These are phyloP conservation scores for Lindbergichthys nudifrons DNA, from an alignment of 2,797 vertebrate genomes.

Conservation along the genomic window DNA sequence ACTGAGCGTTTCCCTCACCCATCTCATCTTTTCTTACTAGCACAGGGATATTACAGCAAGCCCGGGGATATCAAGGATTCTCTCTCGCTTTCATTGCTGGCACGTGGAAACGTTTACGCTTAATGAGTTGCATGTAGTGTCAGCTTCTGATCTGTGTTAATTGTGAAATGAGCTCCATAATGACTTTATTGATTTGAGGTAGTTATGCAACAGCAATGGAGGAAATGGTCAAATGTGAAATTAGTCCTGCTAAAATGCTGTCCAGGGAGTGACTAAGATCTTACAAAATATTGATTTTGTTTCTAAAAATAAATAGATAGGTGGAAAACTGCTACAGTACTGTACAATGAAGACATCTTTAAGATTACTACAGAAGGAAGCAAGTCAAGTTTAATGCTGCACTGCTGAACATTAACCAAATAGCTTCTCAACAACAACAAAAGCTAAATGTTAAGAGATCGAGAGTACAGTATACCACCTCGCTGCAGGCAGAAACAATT, in stretches of 20 bases:
- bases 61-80: conserved; percentile 4
- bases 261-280: background rate
- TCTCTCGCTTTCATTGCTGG: too few relatives aligned
- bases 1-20: background rate
- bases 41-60: conserved; percentile 22
- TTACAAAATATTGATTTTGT: conserved; percentile 23
- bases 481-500: background rate
- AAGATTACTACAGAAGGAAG: background rate
- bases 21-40: conserved; percentile 9
- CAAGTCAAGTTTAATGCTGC: conserved; percentile 25
- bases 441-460: conserved; percentile 13
- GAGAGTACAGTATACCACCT: background rate
- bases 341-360: background rate
- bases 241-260: background rate
- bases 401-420: conserved; percentile 14
- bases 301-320: conserved; percentile 4
- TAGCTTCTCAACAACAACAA: conserved; percentile 18
- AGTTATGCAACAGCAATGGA: background rate
- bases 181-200: conserved; percentile 26
- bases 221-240: conserved; percentile 33
- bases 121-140: conserved; percentile 10
- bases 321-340: background rate
- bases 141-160: conserved; percentile 24
- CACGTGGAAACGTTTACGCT: conserved; percentile 11
- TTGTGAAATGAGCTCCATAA: conserved; percentile 23